Percentiles rank a stretch among this genome's conserved stretches.
These are phyloP conservation scores for Terrapene triunguis DNA, from an alignment of 2,113 vertebrate species.

Conservation along the genomic window DNA sequence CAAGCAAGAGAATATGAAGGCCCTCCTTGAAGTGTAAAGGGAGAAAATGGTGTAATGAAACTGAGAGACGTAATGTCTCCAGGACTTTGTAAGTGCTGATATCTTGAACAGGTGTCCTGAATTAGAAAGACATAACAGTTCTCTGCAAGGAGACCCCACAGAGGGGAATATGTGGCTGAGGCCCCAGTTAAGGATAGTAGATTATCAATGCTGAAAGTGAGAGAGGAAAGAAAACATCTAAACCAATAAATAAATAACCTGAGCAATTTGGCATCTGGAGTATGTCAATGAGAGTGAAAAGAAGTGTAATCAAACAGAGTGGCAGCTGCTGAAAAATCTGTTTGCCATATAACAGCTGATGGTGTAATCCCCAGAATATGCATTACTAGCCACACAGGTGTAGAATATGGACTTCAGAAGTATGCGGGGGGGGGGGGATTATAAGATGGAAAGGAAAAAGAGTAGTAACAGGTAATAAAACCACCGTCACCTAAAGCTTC, in stretches of 20 bases:
- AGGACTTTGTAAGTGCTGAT: neutral
- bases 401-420: neutral
- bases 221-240: neutral
- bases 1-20: neutral
- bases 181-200: neutral
- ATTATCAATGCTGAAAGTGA: neutral
- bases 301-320: neutral
- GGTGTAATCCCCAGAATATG: neutral
- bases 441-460: neutral
- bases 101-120: neutral
- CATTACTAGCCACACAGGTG: neutral
- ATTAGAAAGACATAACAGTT: neutral
- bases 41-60: fast-evolving
- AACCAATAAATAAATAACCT: neutral
- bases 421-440: neutral
- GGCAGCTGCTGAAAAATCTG: neutral
- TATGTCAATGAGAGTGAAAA: neutral
- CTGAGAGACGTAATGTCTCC: neutral
- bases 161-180: neutral
- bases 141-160: neutral
- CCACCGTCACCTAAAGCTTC: neutral
- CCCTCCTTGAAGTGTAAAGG: neutral
- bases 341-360: neutral
- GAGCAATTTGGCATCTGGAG: neutral
- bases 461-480: neutral